Conservation (phyloP, 2,113 vertebrate genomes). For the Phaethornis superciliosus region DNA sequence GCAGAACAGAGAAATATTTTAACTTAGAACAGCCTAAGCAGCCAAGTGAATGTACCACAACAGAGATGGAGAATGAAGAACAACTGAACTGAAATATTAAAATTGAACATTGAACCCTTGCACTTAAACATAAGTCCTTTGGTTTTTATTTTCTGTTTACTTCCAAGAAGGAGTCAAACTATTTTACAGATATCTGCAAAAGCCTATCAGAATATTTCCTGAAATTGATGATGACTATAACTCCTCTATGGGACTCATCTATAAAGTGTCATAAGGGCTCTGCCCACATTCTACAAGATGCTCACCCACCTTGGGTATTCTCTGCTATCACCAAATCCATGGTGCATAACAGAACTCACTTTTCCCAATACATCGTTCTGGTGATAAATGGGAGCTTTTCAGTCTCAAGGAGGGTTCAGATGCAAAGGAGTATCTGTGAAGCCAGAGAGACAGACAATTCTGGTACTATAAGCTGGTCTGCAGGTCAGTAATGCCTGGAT, state of each 20-base stretch:
- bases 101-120: background rate
- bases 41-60: background rate
- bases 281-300: background rate
- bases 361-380: background rate
- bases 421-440: background rate
- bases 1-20: background rate
- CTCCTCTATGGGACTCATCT: background rate
- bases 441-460: background rate
- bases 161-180: background rate
- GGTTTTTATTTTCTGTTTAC: background rate
- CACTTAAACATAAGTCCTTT: background rate
- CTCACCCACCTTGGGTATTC: background rate
- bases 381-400: background rate
- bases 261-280: background rate
- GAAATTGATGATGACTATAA: background rate
- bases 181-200: background rate
- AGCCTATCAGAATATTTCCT: background rate
- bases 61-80: background rate
- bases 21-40: background rate
- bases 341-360: background rate
- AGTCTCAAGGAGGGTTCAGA: background rate
- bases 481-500: background rate
- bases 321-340: rapidly evolving
- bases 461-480: background rate
- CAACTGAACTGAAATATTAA: background rate